Evolutionary conservation across 2,888 invertebrate species (phyloP).

Genomic region (Drosophila putrida): DNA sequence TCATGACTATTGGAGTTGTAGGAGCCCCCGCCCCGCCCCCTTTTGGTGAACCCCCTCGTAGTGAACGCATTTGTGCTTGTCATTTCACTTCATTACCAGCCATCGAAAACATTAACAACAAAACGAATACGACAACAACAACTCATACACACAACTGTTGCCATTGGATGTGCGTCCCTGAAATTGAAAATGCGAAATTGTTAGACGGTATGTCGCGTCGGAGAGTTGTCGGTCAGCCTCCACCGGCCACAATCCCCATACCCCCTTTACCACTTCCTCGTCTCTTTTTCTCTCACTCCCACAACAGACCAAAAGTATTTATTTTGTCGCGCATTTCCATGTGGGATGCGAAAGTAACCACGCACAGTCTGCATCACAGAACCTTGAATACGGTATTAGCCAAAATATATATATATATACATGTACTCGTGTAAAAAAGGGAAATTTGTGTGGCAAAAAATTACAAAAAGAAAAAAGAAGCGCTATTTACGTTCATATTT

Average conservation of each 20-base stretch:
- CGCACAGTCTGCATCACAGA: conserved; percentile 32
- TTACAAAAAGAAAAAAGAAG: not conserved
- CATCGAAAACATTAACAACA: conserved; percentile 65
- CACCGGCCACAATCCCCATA: conserved; percentile 3
- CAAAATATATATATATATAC: conserved; percentile 15
- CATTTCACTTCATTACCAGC: conserved; percentile 70
- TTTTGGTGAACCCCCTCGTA: not conserved
- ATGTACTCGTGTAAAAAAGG: not conserved
- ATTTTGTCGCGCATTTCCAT: conserved; percentile 56
- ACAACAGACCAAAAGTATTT: conserved; percentile 30
- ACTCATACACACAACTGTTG: conserved; percentile 53
- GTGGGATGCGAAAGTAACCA: conserved; percentile 43
- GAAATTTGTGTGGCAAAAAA: conserved; percentile 20
- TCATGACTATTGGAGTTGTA: conserved; percentile 49
- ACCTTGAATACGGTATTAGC: conserved; percentile 51
- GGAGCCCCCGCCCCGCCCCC: not conserved
- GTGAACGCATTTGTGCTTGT: conserved; percentile 64
- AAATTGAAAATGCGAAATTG: conserved; percentile 73
- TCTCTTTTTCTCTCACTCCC: not conserved
- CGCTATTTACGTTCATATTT: not conserved
- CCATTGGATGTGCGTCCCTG: conserved; percentile 67
- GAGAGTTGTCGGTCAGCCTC: conserved; percentile 58
- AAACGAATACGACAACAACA: conserved; percentile 32
- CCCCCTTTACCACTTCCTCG: not conserved
- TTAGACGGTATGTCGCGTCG: conserved; percentile 45